Percentiles rank a stretch among this genome's conserved stretches.
These are phyloP conservation scores for Amphipyra berbera DNA, from an alignment of 2,888 invertebrate genomes.

Conservation along the genomic window DNA sequence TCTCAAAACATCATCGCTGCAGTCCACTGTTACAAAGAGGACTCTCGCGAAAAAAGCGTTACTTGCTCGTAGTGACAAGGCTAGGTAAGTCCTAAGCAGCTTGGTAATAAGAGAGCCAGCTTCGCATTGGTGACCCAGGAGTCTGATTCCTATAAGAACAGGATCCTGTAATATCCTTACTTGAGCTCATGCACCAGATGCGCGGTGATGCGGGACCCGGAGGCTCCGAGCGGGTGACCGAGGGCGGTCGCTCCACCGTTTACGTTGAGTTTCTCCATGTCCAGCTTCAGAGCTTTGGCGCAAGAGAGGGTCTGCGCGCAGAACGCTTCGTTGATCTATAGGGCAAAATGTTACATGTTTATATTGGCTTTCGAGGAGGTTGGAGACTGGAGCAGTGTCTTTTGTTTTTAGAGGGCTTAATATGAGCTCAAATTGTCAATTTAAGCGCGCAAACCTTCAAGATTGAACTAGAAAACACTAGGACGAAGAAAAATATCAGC, in stretches of 20 bases:
- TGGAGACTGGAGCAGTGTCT: too few relatives aligned
- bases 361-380: background rate
- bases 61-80: too few relatives aligned
- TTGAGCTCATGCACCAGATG: constrained; percentile 97
- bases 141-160: too few relatives aligned
- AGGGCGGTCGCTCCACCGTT: constrained; percentile 99
- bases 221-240: constrained; percentile 99
- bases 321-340: constrained; percentile 99
- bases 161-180: constrained; percentile 82
- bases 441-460: too few relatives aligned
- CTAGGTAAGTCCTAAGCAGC: too few relatives aligned
- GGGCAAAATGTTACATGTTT: background rate
- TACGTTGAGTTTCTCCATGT: constrained; percentile 96
- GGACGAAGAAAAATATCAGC: background rate
- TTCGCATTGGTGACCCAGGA: too few relatives aligned
- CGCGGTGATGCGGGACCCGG: constrained; percentile 97
- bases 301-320: constrained; percentile 98
- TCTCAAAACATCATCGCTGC: too few relatives aligned
- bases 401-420: too few relatives aligned
- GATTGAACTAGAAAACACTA: background rate
- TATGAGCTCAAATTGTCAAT: too few relatives aligned
- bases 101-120: too few relatives aligned
- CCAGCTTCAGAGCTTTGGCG: constrained; percentile 96
- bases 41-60: too few relatives aligned
- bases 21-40: too few relatives aligned